A percentile compares a stretch with the other conserved stretches of the same genome.
phyloP scores from a whole-genome alignment of 1,140 invertebrate genomes.

The Drosophila aff. region DNA sequence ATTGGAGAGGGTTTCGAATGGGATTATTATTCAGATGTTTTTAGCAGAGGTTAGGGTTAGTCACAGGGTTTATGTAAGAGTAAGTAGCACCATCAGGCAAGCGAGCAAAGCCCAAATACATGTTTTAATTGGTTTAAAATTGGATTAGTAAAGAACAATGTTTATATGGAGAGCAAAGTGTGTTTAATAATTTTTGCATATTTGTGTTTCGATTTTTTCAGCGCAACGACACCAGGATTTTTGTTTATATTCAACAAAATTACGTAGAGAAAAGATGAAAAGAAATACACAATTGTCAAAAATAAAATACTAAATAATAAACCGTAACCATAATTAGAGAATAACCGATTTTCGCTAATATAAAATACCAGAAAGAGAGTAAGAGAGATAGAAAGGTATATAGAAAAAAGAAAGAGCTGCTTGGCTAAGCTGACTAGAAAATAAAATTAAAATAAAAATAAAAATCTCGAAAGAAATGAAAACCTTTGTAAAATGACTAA shows the following conservation, averaged over 20 bases:
- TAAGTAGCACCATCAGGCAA: conserved; percentile 72
- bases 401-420: conserved; percentile 49
- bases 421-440: conserved; percentile 67
- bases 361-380: conserved; percentile 52
- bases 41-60: conserved; percentile 24
- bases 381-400: conserved; percentile 9
- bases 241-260: conserved; percentile 47
- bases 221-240: conserved; percentile 80
- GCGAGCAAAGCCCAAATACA: conserved; percentile 73
- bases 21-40: conserved; percentile 18
- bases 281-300: conserved; percentile 80
- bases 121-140: conserved; percentile 45
- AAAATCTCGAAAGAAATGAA: conserved; percentile 29
- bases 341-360: conserved; percentile 56
- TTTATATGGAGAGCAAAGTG: conserved; percentile 46
- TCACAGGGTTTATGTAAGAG: conserved; percentile 51
- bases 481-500: conserved; percentile 50
- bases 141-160: conserved; percentile 51
- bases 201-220: conserved; percentile 57
- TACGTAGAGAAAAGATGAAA: conserved; percentile 76
- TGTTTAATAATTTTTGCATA: conserved; percentile 65
- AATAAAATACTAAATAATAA: conserved; percentile 74
- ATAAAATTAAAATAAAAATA: conserved; percentile 23
- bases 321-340: conserved; percentile 74
- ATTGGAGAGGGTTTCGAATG: conserved; percentile 38